Conservation (phyloP, 2,888 invertebrate species). For the Lagria hirta region DNA sequence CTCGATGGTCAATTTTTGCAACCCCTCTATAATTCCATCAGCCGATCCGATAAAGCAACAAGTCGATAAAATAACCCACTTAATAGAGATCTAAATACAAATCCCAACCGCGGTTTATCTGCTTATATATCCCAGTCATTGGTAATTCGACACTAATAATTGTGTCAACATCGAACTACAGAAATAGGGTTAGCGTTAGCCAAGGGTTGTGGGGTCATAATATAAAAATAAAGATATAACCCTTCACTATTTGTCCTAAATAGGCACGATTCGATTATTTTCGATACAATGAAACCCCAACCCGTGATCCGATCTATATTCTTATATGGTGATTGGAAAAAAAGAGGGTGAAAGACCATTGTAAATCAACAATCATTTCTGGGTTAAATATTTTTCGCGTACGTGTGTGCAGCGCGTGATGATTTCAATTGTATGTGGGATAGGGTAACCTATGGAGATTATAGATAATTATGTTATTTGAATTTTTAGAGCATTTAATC, state of each 20-base stretch:
- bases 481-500: neutral
- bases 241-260: conserved; percentile 14
- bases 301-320: conserved; percentile 33
- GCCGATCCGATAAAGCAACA: conserved; percentile 12
- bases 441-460: neutral
- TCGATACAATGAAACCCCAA: conserved; percentile 17
- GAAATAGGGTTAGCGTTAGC: conserved; percentile 10
- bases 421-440: conserved; percentile 4
- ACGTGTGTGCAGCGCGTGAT: conserved; percentile 43
- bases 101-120: conserved; percentile 22
- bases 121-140: conserved; percentile 14
- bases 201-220: conserved; percentile 29
- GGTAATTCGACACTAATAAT: conserved; percentile 48
- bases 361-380: conserved; percentile 34
- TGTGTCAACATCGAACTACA: conserved; percentile 42
- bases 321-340: conserved; percentile 5
- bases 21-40: no score
- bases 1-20: no score
- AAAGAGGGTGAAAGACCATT: conserved; percentile 8
- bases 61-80: conserved; percentile 33
- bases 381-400: conserved; percentile 42
- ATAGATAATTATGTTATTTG: neutral
- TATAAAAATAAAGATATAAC: conserved; percentile 13
- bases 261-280: conserved; percentile 26
- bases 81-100: conserved; percentile 32